These are phyloP conservation scores for Ectemnius lituratus DNA, from an alignment of 2,888 invertebrate species.

Conservation along the genomic window DNA sequence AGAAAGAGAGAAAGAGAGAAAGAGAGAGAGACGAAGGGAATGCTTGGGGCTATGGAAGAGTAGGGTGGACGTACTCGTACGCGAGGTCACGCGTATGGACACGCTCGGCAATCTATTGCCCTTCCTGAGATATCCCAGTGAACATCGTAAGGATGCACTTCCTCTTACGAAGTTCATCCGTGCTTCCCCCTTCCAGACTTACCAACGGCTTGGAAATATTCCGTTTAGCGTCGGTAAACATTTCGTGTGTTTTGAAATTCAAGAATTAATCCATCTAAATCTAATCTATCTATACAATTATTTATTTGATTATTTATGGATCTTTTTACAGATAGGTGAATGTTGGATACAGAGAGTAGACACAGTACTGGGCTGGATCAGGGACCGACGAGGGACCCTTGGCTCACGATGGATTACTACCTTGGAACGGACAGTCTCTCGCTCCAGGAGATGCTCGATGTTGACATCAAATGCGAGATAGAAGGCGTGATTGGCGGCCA, in stretches of 20 bases:
- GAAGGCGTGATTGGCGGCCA: slow-evolving; percentile 88
- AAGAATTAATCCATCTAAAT: no score
- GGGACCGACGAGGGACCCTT: slow-evolving; percentile 75
- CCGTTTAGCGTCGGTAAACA: no score
- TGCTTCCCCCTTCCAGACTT: no score
- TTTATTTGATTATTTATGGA: no score
- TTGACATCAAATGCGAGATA: slow-evolving; percentile 92
- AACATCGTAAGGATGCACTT: slow-evolving; percentile 29
- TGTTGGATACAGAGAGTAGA: slow-evolving; percentile 77
- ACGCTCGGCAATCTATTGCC: slow-evolving; percentile 63
- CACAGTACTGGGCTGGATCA: slow-evolving; percentile 75
- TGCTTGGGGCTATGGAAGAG: background rate
- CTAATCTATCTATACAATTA: no score
- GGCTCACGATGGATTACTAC: slow-evolving; percentile 80
- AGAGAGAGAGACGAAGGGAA: no score
- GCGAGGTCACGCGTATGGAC: slow-evolving; percentile 70
- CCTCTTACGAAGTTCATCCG: slow-evolving; percentile 10
- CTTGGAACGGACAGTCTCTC: slow-evolving; percentile 81
- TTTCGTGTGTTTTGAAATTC: no score
- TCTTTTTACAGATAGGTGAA: slow-evolving; percentile 76
- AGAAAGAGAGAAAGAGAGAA: no score
- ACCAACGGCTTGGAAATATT: no score
- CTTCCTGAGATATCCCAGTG: slow-evolving; percentile 58
- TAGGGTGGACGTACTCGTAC: slow-evolving; percentile 30
- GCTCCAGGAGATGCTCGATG: slow-evolving; percentile 93